Evolutionary conservation across 2,113 vertebrate genomes (phyloP).

Genomic region (Saguinus imperator): DNA sequence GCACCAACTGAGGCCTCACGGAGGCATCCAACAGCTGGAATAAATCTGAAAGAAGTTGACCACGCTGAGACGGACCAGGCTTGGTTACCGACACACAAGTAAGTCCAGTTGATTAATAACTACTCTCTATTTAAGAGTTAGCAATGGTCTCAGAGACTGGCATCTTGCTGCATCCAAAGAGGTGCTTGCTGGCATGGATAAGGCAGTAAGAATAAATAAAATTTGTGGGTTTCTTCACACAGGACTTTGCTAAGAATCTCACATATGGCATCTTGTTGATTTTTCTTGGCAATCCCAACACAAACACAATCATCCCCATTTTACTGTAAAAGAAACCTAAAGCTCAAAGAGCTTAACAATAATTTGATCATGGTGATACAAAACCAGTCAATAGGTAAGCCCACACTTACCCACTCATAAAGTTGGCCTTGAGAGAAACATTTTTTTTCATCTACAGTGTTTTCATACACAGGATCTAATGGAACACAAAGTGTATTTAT

Average conservation of each 20-base stretch:
- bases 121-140: not conserved
- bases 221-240: not conserved
- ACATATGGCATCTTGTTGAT: not conserved
- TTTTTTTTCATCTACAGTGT: not conserved
- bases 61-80: not conserved
- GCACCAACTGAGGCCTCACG: conserved; percentile 19
- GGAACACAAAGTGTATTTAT: not conserved
- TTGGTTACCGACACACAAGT: not conserved
- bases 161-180: not conserved
- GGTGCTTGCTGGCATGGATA: fast-evolving
- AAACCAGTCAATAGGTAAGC: not conserved
- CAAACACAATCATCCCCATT: not conserved
- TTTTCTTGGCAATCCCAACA: not conserved
- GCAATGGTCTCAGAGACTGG: not conserved
- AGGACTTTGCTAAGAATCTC: not conserved
- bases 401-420: not conserved
- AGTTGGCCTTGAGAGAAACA: not conserved
- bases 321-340: not conserved
- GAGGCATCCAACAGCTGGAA: conserved; percentile 59
- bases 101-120: not conserved
- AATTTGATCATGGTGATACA: not conserved
- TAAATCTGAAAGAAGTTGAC: conserved; percentile 48
- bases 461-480: not conserved
- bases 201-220: not conserved
- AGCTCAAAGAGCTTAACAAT: not conserved